Conservation (phyloP, 2,888 invertebrate genomes). For the Drosophila parthenogenetica region DNA sequence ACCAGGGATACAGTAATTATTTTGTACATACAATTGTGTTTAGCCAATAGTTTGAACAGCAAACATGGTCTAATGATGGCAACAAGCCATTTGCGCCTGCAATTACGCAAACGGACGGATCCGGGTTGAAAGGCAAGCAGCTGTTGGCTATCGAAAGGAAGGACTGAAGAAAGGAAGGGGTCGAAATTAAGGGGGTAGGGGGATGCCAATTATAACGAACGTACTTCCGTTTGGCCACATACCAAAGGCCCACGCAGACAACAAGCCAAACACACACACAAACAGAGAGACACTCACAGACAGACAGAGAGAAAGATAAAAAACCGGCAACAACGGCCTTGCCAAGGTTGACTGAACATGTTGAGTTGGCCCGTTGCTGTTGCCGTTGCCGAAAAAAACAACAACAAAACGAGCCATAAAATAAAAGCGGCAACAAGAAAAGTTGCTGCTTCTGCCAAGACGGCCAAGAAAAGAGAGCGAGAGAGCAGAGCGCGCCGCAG, state of each 20-base stretch:
- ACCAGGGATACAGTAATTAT: constrained; percentile 60
- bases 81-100: constrained; percentile 61
- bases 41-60: constrained; percentile 35
- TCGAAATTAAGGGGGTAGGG: constrained; percentile 15
- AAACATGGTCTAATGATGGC: constrained; percentile 68
- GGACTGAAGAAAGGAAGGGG: not conserved
- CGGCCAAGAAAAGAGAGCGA: constrained; percentile 43
- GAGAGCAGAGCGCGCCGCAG: constrained; percentile 5
- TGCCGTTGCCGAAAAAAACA: constrained; percentile 53
- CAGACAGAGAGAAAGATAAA: constrained; percentile 53
- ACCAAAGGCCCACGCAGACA: constrained; percentile 68
- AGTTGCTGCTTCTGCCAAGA: constrained; percentile 59
- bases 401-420: constrained; percentile 63
- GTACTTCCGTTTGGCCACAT: constrained; percentile 73
- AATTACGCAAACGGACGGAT: constrained; percentile 69
- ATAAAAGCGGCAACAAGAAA: constrained; percentile 66
- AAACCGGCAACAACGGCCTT: constrained; percentile 84
- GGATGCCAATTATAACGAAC: constrained; percentile 66
- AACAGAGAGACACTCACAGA: constrained; percentile 22
- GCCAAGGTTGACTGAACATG: constrained; percentile 84
- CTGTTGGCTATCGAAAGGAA: constrained; percentile 9
- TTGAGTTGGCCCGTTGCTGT: constrained; percentile 55
- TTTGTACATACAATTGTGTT: constrained; percentile 41
- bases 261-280: constrained; percentile 34
- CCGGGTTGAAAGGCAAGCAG: constrained; percentile 24